phyloP scores from a whole-genome alignment of 1,140 invertebrate genomes.

The Apis dorsata region DNA sequence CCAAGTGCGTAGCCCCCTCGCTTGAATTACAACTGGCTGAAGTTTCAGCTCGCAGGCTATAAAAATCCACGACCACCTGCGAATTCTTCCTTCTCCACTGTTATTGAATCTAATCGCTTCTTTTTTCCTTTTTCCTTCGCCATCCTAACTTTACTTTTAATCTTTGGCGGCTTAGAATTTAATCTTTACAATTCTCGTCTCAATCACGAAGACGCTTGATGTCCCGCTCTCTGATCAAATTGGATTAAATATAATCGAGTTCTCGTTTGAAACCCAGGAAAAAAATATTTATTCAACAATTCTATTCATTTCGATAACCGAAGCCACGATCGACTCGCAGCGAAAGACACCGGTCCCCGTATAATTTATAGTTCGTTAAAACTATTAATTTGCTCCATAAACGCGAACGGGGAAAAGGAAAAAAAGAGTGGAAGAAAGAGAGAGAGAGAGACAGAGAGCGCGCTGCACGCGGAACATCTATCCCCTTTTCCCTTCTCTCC shows the following conservation, averaged over 20 bases:
- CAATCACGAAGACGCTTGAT: too few species aligned
- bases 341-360: not conserved
- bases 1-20: conserved; percentile 69
- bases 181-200: not conserved
- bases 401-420: not conserved
- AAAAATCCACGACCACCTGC: conserved; percentile 68
- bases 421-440: too few species aligned
- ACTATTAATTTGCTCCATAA: conserved; percentile 10
- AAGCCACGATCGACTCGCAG: too few species aligned
- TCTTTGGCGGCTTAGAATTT: too few species aligned
- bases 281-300: too few species aligned
- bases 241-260: too few species aligned
- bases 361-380: conserved; percentile 17
- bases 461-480: too few species aligned
- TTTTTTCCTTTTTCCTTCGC: not conserved
- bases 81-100: conserved; percentile 51
- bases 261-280: too few species aligned
- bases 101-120: conserved; percentile 42
- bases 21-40: conserved; percentile 71
- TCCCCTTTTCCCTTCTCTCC: not conserved
- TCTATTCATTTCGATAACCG: too few species aligned
- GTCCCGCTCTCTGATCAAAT: too few species aligned
- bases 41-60: conserved; percentile 60
- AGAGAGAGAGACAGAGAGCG: too few species aligned
- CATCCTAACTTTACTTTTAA: too few species aligned